phyloP scores from a whole-genome alignment of 2,113 vertebrate genomes.

The Bufo bufo region DNA sequence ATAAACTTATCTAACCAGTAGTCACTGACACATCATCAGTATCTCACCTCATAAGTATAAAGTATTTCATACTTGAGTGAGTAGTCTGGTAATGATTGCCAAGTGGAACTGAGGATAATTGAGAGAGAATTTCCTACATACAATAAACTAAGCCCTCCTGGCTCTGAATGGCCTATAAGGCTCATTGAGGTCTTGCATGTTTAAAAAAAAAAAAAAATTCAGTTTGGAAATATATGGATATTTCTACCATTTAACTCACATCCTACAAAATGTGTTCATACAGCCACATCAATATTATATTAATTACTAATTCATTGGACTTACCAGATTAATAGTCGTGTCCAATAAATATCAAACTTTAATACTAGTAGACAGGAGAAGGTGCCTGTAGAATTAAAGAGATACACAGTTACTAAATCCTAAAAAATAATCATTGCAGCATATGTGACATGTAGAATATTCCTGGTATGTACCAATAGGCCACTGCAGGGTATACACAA shows the following conservation, averaged over 20 bases:
- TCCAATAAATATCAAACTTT: slow-evolving; percentile 67
- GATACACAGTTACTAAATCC: neutral
- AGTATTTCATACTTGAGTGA: neutral
- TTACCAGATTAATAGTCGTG: slow-evolving; percentile 75
- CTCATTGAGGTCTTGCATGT: neutral
- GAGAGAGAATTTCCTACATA: neutral
- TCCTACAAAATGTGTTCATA: neutral
- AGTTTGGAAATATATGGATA: neutral
- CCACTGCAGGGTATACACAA: neutral
- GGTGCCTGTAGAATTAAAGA: slow-evolving; percentile 65
- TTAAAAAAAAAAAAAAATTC: too few species aligned
- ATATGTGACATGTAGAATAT: neutral
- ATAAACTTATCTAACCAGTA: neutral
- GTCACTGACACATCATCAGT: slow-evolving; percentile 6
- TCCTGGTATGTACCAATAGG: neutral
- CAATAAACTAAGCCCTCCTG: neutral
- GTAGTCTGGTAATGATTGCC: neutral
- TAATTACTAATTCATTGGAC: slow-evolving; percentile 58
- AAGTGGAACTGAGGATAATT: neutral
- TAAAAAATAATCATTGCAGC: too few species aligned
- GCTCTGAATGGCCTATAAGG: neutral
- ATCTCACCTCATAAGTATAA: neutral
- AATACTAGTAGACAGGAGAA: slow-evolving; percentile 66
- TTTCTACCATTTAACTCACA: neutral
- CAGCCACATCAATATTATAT: neutral